Percentiles rank a stretch among this genome's conserved stretches.
These are phyloP conservation scores for Andricus curvator DNA, from an alignment of 2,888 invertebrate species.

Conservation along the genomic window DNA sequence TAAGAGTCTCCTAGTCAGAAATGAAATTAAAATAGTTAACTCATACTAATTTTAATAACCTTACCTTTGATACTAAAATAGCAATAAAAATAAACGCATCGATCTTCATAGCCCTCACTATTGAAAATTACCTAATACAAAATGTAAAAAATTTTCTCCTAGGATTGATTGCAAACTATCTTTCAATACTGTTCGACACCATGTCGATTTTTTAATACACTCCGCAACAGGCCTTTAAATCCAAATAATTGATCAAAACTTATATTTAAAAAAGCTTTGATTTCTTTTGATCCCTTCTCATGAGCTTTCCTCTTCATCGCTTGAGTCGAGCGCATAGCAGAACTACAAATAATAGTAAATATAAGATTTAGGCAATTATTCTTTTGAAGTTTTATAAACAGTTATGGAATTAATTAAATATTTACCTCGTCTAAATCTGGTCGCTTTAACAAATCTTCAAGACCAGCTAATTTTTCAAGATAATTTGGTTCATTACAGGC, in stretches of 20 bases:
- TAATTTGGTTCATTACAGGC: conserved; percentile 82
- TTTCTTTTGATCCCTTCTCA: conserved; percentile 49
- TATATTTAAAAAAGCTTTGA: background rate
- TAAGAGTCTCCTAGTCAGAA: too few species aligned
- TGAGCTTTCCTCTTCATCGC: conserved; percentile 74
- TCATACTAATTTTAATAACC: too few species aligned
- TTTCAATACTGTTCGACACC: conserved; percentile 12
- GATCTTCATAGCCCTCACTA: too few species aligned
- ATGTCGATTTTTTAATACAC: background rate
- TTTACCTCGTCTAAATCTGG: conserved; percentile 74
- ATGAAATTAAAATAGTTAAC: too few species aligned
- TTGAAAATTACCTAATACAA: too few species aligned
- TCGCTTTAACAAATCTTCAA: conserved; percentile 76
- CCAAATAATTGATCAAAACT: background rate
- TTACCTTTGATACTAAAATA: too few species aligned
- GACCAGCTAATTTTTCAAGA: conserved; percentile 83
- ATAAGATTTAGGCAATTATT: background rate
- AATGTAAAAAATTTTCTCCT: background rate
- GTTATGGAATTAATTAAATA: conserved; percentile 13
- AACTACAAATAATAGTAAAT: conserved; percentile 65
- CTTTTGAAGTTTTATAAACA: conserved; percentile 1
- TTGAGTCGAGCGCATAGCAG: conserved; percentile 69
- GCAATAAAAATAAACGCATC: too few species aligned
- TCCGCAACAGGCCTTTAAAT: background rate
- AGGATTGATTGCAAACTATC: background rate